Evolutionary conservation across 2,797 vertebrate genomes (phyloP).

Genomic region (Channallabes apus): DNA sequence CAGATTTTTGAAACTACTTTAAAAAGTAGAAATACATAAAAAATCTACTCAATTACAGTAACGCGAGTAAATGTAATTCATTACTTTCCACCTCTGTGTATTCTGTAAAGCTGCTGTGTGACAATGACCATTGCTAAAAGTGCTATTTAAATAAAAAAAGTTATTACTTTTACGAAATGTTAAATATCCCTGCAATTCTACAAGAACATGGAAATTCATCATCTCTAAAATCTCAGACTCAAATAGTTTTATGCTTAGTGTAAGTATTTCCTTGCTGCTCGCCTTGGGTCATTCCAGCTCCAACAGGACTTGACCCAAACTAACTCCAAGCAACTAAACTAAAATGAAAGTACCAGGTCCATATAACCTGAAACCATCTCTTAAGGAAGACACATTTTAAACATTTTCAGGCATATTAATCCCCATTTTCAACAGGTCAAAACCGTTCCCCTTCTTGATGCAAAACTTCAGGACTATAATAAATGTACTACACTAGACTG

Average conservation of each 20-base stretch:
- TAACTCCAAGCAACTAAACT: background rate
- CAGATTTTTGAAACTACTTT: too few relatives aligned
- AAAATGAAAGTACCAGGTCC: background rate
- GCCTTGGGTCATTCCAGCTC: background rate
- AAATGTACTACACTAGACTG: too few relatives aligned
- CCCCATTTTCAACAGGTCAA: background rate
- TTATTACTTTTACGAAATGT: background rate
- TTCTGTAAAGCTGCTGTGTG: too few relatives aligned
- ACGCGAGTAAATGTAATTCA: too few relatives aligned
- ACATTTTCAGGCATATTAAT: background rate
- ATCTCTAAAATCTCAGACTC: background rate
- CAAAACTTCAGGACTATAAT: background rate
- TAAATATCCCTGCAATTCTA: background rate
- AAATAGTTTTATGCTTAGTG: slow-evolving; percentile 3
- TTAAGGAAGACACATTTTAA: background rate
- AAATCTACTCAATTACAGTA: too few relatives aligned
- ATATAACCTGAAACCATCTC: background rate
- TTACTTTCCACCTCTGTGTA: too few relatives aligned
- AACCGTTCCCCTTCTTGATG: background rate
- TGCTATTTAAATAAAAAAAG: too few relatives aligned
- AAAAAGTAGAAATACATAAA: too few relatives aligned
- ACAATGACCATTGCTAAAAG: too few relatives aligned
- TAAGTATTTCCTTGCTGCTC: background rate
- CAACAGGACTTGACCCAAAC: background rate
- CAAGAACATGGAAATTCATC: background rate